phyloP scores from a whole-genome alignment of 2,113 vertebrate genomes.

The Poecilia latipinna region DNA sequence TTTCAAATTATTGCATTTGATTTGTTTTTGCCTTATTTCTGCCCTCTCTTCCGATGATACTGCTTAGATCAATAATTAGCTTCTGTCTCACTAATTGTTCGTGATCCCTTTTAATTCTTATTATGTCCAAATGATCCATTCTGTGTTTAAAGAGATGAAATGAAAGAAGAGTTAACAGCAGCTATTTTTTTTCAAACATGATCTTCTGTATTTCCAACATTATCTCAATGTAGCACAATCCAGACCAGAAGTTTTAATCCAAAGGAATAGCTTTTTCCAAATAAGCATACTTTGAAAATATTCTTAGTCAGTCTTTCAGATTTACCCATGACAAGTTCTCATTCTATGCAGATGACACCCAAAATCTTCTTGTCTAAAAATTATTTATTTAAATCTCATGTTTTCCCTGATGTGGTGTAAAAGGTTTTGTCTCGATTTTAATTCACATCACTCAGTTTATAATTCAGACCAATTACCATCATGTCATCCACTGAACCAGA shows the following conservation, averaged over 20 bases:
- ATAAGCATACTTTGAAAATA: not conserved
- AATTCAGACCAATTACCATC: too few species aligned
- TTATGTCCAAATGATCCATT: conserved; percentile 29
- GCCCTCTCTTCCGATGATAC: not conserved
- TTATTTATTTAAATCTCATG: too few species aligned
- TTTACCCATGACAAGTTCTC: not conserved
- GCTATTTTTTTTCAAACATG: not conserved
- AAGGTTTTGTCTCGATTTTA: too few species aligned
- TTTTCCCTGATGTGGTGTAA: too few species aligned
- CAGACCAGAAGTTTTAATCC: not conserved
- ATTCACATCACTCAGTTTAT: too few species aligned
- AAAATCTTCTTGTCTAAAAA: not conserved
- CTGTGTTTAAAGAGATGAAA: not conserved
- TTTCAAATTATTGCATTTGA: conserved; percentile 3
- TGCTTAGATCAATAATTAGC: not conserved
- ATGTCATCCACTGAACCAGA: too few species aligned
- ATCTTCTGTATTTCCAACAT: conserved; percentile 1
- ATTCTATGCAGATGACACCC: not conserved
- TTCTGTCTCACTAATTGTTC: conserved; percentile 12
- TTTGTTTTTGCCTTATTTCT: not conserved
- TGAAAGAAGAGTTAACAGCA: not conserved
- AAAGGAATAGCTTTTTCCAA: not conserved
- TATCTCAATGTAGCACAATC: conserved; percentile 1
- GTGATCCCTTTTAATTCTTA: conserved; percentile 29
- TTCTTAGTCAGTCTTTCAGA: not conserved